phyloP scores from a whole-genome alignment of 2,888 invertebrate genomes.

The Mythimna loreyi region DNA sequence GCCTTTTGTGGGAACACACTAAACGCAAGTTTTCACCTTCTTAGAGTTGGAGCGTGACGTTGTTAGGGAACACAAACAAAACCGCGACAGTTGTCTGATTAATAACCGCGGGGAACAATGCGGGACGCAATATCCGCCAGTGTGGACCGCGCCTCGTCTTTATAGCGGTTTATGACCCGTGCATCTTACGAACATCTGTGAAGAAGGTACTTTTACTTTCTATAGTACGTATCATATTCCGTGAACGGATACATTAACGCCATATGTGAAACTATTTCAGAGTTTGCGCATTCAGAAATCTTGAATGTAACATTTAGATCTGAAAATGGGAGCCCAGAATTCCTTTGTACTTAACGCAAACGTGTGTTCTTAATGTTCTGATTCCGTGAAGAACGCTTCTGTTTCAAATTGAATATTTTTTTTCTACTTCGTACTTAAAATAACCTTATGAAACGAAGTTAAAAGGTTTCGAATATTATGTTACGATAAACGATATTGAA shows the following conservation, averaged over 20 bases:
- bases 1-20: constrained; percentile 53
- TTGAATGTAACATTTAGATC: constrained; percentile 29
- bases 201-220: constrained; percentile 62
- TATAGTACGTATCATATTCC: constrained; percentile 28
- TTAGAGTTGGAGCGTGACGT: constrained; percentile 62
- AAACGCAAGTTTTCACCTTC: constrained; percentile 62
- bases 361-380: constrained; percentile 37
- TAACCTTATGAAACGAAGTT: not conserved
- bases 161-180: constrained; percentile 71
- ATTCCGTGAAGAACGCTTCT: constrained; percentile 18
- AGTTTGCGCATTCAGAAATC: constrained; percentile 33
- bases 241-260: constrained; percentile 55
- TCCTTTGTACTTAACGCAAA: constrained; percentile 37
- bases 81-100: constrained; percentile 72
- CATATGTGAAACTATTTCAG: constrained; percentile 55
- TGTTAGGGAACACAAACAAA: constrained; percentile 67
- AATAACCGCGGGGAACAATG: constrained; percentile 78
- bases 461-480: not conserved
- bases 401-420: not conserved
- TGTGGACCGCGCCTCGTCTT: constrained; percentile 70
- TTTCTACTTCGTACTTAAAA: not conserved
- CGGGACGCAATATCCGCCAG: constrained; percentile 78
- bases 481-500: not conserved
- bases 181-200: constrained; percentile 65
- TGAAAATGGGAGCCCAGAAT: constrained; percentile 38